Conservation (phyloP, 2,888 invertebrate species). For the Mimas tiliae region DNA sequence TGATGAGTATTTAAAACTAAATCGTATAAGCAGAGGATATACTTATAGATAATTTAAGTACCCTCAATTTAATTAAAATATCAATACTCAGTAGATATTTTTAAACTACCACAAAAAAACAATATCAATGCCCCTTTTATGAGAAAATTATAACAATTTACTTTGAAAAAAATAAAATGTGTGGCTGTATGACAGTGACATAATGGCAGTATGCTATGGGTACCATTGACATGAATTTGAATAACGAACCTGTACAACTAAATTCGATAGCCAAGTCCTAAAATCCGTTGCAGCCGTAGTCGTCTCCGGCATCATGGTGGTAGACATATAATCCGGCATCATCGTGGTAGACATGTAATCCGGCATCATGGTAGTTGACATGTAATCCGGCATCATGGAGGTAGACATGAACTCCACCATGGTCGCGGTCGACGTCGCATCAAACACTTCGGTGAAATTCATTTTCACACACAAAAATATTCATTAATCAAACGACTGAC, state of each 20-base stretch:
- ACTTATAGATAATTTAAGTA: too few species aligned
- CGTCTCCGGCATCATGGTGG: slow-evolving; percentile 44
- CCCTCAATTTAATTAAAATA: too few species aligned
- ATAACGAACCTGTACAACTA: slow-evolving; percentile 67
- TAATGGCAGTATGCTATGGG: too few species aligned
- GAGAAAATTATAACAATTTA: too few species aligned
- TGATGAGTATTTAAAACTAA: too few species aligned
- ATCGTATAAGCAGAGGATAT: too few species aligned
- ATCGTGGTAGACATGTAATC: slow-evolving; percentile 39
- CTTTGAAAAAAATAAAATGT: too few species aligned
- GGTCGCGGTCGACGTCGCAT: slow-evolving; percentile 33
- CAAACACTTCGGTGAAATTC: slow-evolving; percentile 48
- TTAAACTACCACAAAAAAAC: too few species aligned
- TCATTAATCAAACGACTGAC: slow-evolving; percentile 35
- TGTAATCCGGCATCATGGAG: slow-evolving; percentile 45
- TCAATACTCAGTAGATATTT: too few species aligned
- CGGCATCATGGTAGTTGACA: slow-evolving; percentile 42
- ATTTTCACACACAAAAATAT: slow-evolving; percentile 47
- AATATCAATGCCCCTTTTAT: too few species aligned
- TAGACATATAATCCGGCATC: slow-evolving; percentile 33
- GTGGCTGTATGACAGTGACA: too few species aligned
- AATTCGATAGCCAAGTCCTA: slow-evolving; percentile 64
- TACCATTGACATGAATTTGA: background rate
- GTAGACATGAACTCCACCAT: slow-evolving; percentile 35
- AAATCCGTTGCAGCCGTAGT: slow-evolving; percentile 56